phyloP scores from a whole-genome alignment of 2,888 invertebrate genomes.

The Apamea sordens region DNA sequence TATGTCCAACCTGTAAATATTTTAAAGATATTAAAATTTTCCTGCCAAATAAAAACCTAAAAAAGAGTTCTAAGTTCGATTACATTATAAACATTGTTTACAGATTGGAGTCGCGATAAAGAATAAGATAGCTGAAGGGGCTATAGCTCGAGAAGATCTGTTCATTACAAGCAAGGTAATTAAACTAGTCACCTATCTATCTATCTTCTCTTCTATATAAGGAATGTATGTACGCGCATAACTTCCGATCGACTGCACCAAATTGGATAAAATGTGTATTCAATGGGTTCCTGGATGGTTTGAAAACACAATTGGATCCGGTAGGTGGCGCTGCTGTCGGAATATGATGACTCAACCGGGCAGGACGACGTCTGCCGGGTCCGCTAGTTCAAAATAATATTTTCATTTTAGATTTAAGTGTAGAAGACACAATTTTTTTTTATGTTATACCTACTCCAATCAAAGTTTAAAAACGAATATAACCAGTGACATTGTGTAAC shows the following conservation, averaged over 20 bases:
- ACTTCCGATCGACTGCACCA: too few species aligned
- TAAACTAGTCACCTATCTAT: neutral
- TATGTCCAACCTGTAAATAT: neutral
- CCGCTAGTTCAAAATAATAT: too few species aligned
- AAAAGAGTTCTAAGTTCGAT: neutral
- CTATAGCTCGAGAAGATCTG: constrained; percentile 88
- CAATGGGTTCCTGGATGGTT: too few species aligned
- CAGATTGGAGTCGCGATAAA: constrained; percentile 85
- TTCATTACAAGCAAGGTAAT: constrained; percentile 90
- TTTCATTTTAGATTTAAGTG: neutral
- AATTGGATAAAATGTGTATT: too few species aligned
- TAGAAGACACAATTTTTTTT: neutral
- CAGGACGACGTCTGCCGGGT: too few species aligned
- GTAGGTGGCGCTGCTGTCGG: too few species aligned
- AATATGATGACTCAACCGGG: too few species aligned
- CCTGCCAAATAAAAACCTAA: neutral
- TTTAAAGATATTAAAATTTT: neutral
- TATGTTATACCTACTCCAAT: neutral
- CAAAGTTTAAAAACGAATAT: neutral
- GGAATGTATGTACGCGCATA: too few species aligned
- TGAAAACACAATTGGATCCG: too few species aligned
- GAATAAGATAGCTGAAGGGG: constrained; percentile 86
- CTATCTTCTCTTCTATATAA: too few species aligned
- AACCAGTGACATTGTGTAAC: neutral
- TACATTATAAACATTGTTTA: neutral